These are phyloP conservation scores for Diacarnus erythraeanus DNA, from an alignment of 37 sponge, comb jelly and placozoan genomes.

Conservation along the genomic window DNA sequence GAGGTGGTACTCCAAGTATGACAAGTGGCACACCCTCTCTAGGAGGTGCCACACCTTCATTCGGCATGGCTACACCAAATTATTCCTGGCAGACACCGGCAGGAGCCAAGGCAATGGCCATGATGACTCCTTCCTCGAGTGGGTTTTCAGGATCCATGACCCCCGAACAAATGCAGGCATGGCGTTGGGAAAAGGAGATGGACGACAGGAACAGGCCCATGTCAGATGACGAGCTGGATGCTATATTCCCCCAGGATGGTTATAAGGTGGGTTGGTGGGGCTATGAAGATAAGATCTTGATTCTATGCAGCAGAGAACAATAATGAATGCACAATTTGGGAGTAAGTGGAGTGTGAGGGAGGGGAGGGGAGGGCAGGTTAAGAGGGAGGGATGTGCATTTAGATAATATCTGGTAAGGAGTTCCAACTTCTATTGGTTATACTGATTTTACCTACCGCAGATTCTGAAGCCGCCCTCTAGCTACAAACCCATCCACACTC, in stretches of 20 bases:
- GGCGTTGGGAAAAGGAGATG: constrained; percentile 92
- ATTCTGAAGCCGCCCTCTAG: constrained; percentile 84
- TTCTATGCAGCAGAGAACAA: too few species aligned
- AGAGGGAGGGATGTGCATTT: too few species aligned
- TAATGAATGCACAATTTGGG: too few species aligned
- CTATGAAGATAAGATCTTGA: neutral
- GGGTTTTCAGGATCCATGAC: constrained; percentile 85
- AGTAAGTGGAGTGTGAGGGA: too few species aligned
- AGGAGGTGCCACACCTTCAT: constrained; percentile 57
- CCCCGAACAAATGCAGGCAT: constrained; percentile 97
- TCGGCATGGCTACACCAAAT: constrained; percentile 62
- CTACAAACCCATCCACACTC: constrained; percentile 93
- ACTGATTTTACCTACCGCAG: constrained; percentile 3
- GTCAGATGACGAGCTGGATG: constrained; percentile 92
- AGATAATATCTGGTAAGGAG: neutral
- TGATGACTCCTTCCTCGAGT: constrained; percentile 81
- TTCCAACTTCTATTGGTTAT: neutral
- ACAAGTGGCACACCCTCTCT: constrained; percentile 21
- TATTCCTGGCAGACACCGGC: constrained; percentile 58
- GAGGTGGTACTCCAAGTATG: constrained; percentile 40
- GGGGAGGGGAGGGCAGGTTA: too few species aligned
- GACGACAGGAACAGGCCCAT: constrained; percentile 93
- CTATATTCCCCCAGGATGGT: constrained; percentile 93
- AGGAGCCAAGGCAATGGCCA: constrained; percentile 79
- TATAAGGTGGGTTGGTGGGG: constrained; percentile 66